A percentile compares a stretch with the other conserved stretches of the same genome.
Evolutionary conservation across 2,797 vertebrate species (phyloP).

Genomic region (Poecilia picta): DNA sequence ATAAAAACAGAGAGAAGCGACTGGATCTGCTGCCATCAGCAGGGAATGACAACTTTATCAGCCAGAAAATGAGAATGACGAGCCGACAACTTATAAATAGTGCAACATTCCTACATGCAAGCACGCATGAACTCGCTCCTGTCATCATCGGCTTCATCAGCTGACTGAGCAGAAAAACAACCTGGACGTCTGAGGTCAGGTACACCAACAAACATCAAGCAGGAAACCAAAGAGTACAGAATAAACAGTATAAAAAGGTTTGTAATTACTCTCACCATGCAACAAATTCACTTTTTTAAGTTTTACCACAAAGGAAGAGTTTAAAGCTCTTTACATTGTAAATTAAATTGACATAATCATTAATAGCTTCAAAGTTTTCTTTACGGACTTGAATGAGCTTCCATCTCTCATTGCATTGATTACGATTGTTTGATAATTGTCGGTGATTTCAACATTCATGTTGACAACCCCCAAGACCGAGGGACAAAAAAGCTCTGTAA

Average conservation of each 20-base stretch:
- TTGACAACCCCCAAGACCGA: too few species aligned
- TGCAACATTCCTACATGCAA: background rate
- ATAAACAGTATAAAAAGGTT: background rate
- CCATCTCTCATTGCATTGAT: too few species aligned
- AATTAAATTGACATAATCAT: background rate
- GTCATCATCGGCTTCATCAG: conserved; percentile 29
- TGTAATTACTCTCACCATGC: background rate
- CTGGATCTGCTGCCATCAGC: background rate
- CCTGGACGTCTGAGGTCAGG: background rate
- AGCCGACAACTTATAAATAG: background rate
- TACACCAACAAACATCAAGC: background rate
- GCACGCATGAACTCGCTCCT: conserved; percentile 11
- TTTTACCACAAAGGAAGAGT: background rate
- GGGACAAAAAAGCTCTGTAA: too few species aligned
- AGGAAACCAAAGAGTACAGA: background rate
- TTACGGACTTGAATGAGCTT: too few species aligned
- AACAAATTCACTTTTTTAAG: background rate
- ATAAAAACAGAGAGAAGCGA: background rate
- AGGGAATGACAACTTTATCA: background rate
- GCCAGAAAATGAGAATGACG: background rate
- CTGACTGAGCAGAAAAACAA: conserved; percentile 30
- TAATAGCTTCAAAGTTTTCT: background rate
- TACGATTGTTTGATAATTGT: too few species aligned
- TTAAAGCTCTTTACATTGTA: background rate
- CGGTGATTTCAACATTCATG: too few species aligned